These are phyloP conservation scores for Danio aesculapii DNA, from an alignment of 2,797 vertebrate species.

Conservation along the genomic window DNA sequence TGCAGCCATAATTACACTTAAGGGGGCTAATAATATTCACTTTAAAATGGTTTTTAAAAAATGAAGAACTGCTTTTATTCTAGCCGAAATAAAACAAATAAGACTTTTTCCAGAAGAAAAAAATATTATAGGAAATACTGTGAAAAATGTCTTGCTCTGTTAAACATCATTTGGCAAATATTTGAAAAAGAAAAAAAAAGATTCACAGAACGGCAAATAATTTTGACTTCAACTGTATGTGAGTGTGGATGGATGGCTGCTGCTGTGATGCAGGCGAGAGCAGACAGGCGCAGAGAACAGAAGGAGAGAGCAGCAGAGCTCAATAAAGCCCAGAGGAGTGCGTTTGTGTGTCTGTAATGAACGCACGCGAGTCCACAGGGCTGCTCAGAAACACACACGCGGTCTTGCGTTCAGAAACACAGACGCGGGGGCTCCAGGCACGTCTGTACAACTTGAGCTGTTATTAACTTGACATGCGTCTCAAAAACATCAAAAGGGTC, in stretches of 20 bases:
- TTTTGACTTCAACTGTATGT: too few relatives aligned
- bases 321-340: constrained; percentile 2
- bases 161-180: too few relatives aligned
- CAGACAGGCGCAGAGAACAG: not conserved
- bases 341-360: constrained; percentile 2
- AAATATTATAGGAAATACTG: too few relatives aligned
- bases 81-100: too few relatives aligned
- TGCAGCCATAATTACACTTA: too few relatives aligned
- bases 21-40: too few relatives aligned
- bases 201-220: too few relatives aligned
- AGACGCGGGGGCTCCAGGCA: not conserved
- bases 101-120: too few relatives aligned
- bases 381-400: not conserved
- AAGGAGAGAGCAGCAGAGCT: constrained; percentile 5
- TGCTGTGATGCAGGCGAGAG: not conserved
- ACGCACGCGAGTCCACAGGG: not conserved
- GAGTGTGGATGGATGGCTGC: not conserved
- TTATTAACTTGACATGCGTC: not conserved
- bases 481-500: not conserved
- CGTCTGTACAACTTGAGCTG: not conserved
- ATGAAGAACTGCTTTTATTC: too few relatives aligned
- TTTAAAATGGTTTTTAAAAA: too few relatives aligned
- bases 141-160: too few relatives aligned
- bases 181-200: too few relatives aligned
- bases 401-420: not conserved